Conservation (phyloP, 2,113 vertebrate species). For the Menura novaehollandiae region DNA sequence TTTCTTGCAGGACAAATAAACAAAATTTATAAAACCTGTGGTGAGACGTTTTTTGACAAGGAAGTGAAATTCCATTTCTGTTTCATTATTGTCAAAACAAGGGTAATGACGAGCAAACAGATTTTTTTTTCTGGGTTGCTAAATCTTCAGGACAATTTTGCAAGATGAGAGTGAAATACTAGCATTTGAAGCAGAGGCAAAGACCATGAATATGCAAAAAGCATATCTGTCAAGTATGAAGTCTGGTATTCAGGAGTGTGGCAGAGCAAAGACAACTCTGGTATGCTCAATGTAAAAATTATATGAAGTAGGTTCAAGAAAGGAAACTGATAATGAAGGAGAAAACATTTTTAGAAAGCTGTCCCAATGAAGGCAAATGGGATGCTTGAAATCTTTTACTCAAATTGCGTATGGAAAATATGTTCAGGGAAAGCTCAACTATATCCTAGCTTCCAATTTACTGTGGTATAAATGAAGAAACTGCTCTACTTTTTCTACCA, state of each 20-base stretch:
- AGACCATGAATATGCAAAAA: slow-evolving; percentile 58
- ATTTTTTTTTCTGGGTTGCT: neutral
- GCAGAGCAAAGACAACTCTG: slow-evolving; percentile 23
- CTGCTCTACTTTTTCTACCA: neutral
- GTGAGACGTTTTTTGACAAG: neutral
- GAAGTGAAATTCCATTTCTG: neutral
- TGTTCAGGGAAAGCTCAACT: slow-evolving; percentile 8
- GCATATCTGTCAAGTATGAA: slow-evolving; percentile 28
- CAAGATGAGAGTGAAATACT: neutral
- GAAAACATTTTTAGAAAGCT: slow-evolving; percentile 55
- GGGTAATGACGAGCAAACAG: neutral
- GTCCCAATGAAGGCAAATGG: neutral
- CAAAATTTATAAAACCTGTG: neutral
- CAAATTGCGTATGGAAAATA: neutral
- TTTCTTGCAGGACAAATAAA: neutral
- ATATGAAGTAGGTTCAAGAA: slow-evolving; percentile 48
- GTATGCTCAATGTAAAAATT: slow-evolving; percentile 60
- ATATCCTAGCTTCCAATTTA: neutral
- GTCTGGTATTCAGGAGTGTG: slow-evolving; percentile 42
- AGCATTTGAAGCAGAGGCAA: slow-evolving; percentile 36
- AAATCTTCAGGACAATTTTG: slow-evolving; percentile 35
- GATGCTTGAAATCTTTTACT: slow-evolving; percentile 51
- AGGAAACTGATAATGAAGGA: slow-evolving; percentile 32
- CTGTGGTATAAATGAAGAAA: slow-evolving; percentile 27
- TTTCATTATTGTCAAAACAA: neutral